phyloP scores from a whole-genome alignment of 1,140 invertebrate genomes.

The Heterodera schachtii region DNA sequence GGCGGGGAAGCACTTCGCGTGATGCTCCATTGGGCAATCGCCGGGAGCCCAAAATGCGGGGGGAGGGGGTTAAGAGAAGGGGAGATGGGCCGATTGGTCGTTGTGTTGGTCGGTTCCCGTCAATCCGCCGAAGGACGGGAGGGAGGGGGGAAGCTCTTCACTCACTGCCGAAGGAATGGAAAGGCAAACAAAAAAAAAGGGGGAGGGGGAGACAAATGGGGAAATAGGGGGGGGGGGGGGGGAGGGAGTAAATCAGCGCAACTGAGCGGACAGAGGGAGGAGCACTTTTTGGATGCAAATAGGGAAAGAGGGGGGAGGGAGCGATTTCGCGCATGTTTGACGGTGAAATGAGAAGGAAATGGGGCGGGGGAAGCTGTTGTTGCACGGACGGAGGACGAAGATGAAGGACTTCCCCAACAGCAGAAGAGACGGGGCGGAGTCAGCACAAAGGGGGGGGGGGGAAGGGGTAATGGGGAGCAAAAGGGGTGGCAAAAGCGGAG shows the following conservation, averaged over 20 bases:
- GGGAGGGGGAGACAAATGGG: no score
- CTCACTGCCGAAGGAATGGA: not conserved
- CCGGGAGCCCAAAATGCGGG: not conserved
- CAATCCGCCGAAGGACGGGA: not conserved
- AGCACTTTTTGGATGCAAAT: constrained; percentile 8
- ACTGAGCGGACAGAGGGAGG: not conserved
- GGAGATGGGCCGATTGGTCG: constrained; percentile 6
- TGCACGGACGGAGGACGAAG: not conserved
- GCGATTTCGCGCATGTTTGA: not conserved
- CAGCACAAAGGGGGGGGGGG: not conserved
- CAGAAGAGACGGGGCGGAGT: not conserved
- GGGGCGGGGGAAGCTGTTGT: not conserved
- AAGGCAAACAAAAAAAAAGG: not conserved
- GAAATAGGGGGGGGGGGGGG: no score
- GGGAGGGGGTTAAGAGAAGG: not conserved
- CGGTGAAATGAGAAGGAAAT: not conserved
- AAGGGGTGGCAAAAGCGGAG: not conserved
- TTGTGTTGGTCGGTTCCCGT: not conserved
- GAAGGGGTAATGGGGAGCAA: not conserved
- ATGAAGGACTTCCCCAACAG: not conserved
- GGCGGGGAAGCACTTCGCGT: not conserved
- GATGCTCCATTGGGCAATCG: not conserved
- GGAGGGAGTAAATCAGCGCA: not conserved
- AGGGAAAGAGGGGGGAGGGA: not conserved
- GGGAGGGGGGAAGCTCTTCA: not conserved